A percentile compares a stretch with the other conserved stretches of the same genome.
Conservation (phyloP, 2,888 invertebrate species). For the Rugalucina vietnamica region DNA sequence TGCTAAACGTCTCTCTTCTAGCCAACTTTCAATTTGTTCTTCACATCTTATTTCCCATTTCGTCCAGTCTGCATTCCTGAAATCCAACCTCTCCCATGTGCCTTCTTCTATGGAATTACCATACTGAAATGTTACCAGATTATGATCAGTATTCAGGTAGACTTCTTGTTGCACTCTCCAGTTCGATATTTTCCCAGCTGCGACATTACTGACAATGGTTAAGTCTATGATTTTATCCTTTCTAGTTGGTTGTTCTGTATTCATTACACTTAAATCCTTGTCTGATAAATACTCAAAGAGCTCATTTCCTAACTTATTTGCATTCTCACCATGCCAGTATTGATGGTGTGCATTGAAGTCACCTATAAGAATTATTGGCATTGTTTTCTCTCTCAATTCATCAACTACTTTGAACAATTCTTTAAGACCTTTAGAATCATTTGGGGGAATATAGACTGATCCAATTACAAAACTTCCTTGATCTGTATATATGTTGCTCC, state of each 20-base stretch:
- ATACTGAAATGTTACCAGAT: constrained; percentile 3
- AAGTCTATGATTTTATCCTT: constrained; percentile 27
- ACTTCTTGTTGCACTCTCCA: constrained; percentile 26
- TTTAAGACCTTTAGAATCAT: constrained; percentile 6
- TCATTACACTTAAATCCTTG: neutral
- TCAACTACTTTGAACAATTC: neutral
- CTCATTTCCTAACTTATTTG: constrained; percentile 16
- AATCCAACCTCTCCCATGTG: neutral
- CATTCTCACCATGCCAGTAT: constrained; percentile 16
- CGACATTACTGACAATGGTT: neutral
- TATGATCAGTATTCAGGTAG: constrained; percentile 24
- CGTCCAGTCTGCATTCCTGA: neutral
- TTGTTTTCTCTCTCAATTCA: neutral
- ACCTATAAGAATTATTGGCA: constrained; percentile 20
- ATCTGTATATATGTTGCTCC: constrained; percentile 12
- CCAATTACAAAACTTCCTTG: neutral
- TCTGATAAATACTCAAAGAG: neutral
- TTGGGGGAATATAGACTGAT: constrained; percentile 18
- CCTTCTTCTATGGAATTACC: neutral
- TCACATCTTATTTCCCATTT: neutral
- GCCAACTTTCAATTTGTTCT: neutral
- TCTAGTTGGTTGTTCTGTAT: constrained; percentile 12
- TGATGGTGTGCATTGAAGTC: constrained; percentile 32
- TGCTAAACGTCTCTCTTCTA: neutral
- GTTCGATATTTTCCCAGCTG: neutral